A percentile compares a stretch with the other conserved stretches of the same genome.
These are phyloP conservation scores for Simalia tracyae DNA, from an alignment of 2,797 vertebrate genomes.

Conservation along the genomic window DNA sequence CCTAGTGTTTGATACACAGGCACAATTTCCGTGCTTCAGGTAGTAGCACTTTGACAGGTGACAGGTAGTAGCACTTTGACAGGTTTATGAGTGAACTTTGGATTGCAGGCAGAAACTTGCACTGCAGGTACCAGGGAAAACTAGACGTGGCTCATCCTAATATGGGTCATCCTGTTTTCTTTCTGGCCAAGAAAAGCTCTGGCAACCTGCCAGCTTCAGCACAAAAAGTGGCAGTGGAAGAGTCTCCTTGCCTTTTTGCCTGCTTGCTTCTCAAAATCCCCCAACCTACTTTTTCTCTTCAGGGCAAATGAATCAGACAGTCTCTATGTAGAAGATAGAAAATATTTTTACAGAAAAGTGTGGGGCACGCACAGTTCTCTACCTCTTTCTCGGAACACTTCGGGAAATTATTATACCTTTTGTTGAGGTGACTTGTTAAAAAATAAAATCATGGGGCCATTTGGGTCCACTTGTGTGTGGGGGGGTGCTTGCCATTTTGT, in stretches of 20 bases:
- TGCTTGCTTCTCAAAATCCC: background rate
- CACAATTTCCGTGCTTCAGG: background rate
- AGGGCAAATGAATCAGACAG: background rate
- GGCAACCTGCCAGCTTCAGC: background rate
- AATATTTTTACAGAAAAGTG: background rate
- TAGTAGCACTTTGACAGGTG: background rate
- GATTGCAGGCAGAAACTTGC: background rate
- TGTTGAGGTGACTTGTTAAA: background rate
- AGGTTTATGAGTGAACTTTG: background rate
- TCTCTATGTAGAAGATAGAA: background rate
- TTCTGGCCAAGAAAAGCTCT: background rate
- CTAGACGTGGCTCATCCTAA: background rate
- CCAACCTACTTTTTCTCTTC: background rate
- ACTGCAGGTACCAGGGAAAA: background rate
- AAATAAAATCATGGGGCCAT: background rate
- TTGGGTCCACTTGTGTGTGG: background rate
- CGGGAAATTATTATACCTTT: background rate
- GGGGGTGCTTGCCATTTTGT: background rate
- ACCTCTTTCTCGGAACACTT: background rate
- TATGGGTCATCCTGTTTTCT: background rate
- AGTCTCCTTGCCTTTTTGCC: background rate
- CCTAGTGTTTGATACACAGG: background rate
- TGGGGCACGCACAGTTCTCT: background rate
- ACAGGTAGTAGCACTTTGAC: background rate
- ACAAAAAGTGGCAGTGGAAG: background rate